A percentile compares a stretch with the other conserved stretches of the same genome.
phyloP scores from a whole-genome alignment of 2,888 invertebrate species.

The Conomelus anceps region DNA sequence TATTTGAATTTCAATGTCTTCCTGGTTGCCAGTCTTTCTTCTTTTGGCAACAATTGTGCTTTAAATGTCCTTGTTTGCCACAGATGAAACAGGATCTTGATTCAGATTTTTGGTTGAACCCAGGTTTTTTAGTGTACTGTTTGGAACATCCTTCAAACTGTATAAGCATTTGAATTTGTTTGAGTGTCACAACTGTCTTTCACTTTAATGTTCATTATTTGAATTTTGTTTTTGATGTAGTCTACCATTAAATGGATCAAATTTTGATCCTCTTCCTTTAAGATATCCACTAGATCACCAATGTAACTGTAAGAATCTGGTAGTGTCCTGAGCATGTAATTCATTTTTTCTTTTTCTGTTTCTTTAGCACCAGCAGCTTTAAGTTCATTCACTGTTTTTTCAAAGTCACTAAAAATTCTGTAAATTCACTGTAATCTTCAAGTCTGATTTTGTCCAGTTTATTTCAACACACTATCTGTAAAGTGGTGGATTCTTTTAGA shows the following conservation, averaged over 20 bases:
- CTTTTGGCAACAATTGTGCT: conserved; percentile 24
- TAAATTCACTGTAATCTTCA: conserved; percentile 27
- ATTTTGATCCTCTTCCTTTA: conserved; percentile 32
- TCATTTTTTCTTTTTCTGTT: conserved; percentile 28
- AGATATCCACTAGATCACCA: conserved; percentile 33
- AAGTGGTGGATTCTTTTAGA: too few relatives aligned
- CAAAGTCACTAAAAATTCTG: conserved; percentile 30
- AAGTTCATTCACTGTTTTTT: conserved; percentile 33
- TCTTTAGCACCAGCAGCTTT: conserved; percentile 32
- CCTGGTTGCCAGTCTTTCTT: background rate
- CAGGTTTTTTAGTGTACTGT: conserved; percentile 3
- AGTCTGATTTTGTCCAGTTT: conserved; percentile 31
- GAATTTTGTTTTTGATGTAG: conserved; percentile 36
- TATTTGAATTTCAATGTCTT: too few relatives aligned
- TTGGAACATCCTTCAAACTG: conserved; percentile 11
- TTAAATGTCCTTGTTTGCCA: conserved; percentile 30
- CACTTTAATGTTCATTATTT: conserved; percentile 27
- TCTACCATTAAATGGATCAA: too few relatives aligned
- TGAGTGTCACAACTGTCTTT: conserved; percentile 20
- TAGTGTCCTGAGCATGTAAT: conserved; percentile 33
- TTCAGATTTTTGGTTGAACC: too few relatives aligned
- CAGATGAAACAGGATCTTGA: background rate
- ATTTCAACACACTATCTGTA: conserved; percentile 34
- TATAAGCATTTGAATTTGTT: conserved; percentile 26
- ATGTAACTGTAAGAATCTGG: conserved; percentile 33